Conservation (phyloP, 2,888 invertebrate species). For the Tinea pellionella region DNA sequence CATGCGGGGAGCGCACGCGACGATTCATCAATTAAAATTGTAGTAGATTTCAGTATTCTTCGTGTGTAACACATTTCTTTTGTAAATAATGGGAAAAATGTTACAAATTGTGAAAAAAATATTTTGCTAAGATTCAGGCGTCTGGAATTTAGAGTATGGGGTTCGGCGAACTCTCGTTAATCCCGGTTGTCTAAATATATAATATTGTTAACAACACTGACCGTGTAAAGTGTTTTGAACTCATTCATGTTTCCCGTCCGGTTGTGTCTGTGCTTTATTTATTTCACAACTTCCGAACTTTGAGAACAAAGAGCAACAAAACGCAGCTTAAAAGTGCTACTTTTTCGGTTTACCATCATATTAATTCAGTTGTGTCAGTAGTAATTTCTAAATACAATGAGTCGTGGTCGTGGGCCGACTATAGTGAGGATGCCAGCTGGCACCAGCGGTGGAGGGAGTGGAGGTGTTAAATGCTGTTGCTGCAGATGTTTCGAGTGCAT, state of each 20-base stretch:
- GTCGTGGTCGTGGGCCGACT: conserved; percentile 52
- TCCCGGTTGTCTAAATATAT: conserved; percentile 52
- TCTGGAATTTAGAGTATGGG: conserved; percentile 16
- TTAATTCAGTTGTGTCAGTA: neutral
- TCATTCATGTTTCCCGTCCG: conserved; percentile 44
- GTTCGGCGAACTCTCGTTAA: conserved; percentile 36
- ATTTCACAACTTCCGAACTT: neutral
- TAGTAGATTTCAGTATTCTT: neutral
- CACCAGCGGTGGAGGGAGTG: conserved; percentile 34
- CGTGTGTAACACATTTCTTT: neutral
- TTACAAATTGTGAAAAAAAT: too few species aligned
- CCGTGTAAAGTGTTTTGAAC: conserved; percentile 42
- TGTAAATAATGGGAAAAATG: neutral
- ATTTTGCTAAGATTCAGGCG: neutral
- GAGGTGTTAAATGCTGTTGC: conserved; percentile 78
- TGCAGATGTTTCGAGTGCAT: conserved; percentile 84
- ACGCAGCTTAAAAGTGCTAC: neutral
- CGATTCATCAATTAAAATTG: neutral
- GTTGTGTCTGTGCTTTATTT: conserved; percentile 14
- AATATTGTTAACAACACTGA: conserved; percentile 55
- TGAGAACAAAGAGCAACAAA: neutral
- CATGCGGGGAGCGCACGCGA: conserved; percentile 11
- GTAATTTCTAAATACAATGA: neutral
- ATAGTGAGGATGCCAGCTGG: conserved; percentile 49
- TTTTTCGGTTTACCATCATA: neutral